Conservation (phyloP, 2,797 vertebrate species). For the Poecilia velifera region DNA sequence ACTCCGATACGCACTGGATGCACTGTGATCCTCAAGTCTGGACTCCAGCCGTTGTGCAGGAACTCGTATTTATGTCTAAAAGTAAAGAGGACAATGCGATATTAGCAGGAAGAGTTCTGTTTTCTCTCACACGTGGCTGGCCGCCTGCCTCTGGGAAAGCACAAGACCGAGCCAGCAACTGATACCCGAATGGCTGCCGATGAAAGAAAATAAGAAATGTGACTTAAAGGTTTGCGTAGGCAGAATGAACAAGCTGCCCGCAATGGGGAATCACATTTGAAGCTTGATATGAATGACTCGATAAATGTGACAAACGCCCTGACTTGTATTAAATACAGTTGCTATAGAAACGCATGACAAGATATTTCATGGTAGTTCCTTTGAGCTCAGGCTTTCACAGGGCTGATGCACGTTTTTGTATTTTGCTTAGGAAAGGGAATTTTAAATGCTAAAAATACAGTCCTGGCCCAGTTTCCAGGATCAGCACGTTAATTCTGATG, state of each 20-base stretch:
- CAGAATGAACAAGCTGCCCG: conserved; percentile 15
- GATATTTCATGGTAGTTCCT: conserved; percentile 31
- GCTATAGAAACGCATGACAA: conserved; percentile 62
- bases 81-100: neutral
- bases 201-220: conserved; percentile 36
- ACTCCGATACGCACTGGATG: conserved; percentile 86
- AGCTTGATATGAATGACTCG: conserved; percentile 29
- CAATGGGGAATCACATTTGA: conserved; percentile 25
- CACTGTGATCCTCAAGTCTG: conserved; percentile 90
- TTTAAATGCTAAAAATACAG: conserved; percentile 48
- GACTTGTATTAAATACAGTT: conserved; percentile 53
- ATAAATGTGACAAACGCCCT: conserved; percentile 38
- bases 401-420: conserved; percentile 14
- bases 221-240: conserved; percentile 27
- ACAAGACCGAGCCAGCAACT: conserved; percentile 29
- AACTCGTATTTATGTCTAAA: conserved; percentile 92
- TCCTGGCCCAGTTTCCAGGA: conserved; percentile 54
- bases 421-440: conserved; percentile 41
- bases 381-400: conserved; percentile 15
- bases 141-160: conserved; percentile 22
- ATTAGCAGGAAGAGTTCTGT: neutral
- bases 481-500: conserved; percentile 19
- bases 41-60: conserved; percentile 86
- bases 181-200: conserved; percentile 37
- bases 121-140: neutral